phyloP scores from a whole-genome alignment of 2,113 vertebrate species.

The Barnardius zonarius region DNA sequence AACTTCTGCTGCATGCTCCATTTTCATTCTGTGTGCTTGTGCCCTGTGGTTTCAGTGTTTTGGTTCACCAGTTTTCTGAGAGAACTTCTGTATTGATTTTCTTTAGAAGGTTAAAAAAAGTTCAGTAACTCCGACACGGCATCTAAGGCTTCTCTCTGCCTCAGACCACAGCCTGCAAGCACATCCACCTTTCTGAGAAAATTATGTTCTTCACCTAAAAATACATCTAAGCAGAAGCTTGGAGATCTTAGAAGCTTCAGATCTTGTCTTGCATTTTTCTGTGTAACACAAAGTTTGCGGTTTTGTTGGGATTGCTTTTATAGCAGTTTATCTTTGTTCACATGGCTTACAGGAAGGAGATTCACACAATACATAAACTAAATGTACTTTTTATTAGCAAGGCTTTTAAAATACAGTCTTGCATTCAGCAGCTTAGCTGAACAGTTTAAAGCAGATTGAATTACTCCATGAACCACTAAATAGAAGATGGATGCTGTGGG shows the following conservation, averaged over 20 bases:
- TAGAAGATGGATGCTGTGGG: neutral
- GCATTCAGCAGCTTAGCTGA: neutral
- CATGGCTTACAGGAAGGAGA: conserved; percentile 14
- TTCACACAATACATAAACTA: neutral
- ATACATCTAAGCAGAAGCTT: neutral
- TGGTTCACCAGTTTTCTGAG: neutral
- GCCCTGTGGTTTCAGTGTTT: neutral
- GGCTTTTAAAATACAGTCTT: conserved; percentile 15
- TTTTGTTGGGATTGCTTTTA: neutral
- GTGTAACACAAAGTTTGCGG: neutral
- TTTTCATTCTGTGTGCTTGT: neutral
- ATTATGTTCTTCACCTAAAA: neutral
- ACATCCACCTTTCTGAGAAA: neutral
- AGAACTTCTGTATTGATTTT: neutral
- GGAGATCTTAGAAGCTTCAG: neutral
- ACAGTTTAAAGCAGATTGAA: neutral
- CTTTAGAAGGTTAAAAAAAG: neutral
- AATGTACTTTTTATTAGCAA: conserved; percentile 43
- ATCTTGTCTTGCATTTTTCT: neutral
- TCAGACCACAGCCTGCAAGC: neutral
- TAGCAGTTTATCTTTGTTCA: neutral
- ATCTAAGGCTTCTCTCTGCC: neutral
- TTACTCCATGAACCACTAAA: neutral
- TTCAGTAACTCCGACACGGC: neutral
- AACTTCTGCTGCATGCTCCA: fast-evolving